Evolutionary conservation across 2,797 vertebrate species (phyloP), one percentile per base, ranked within the genome.

Genomic region (Danio tinwini): DNA sequence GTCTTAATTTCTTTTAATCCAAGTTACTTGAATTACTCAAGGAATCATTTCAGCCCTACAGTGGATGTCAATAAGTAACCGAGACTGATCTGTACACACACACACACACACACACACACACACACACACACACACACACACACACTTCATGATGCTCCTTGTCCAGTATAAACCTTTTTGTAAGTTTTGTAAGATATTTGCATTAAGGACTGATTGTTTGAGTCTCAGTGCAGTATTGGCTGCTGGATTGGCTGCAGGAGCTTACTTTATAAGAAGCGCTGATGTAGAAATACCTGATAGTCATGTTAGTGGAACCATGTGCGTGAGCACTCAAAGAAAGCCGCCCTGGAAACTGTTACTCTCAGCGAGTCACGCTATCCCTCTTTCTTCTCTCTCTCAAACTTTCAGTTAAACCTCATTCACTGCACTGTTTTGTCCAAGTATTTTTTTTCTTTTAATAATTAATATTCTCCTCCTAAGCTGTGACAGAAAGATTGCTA

Each of bases 201-300:
- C 53, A 39, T 68, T 62, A 40, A 50, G 12, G 16, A 19, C 52
- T 64, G 5, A 62, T 55, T 71, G 10, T 81, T 61, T 12, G 13
- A 50, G 16, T 45, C 64, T n/a, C 53, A 44, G 16, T 10, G 11
- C 47, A 82, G 59, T 65, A 7, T 17, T 17, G 40, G 53, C 13
- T 74, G 39, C 59, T 73, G 58, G 44, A 81, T 13, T 19, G 40
- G 49, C 67, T 62, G 45, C 37, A 52, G 40, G 49, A 76, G 49
- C 53, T 62, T 42, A 39, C 62, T 76, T 76, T 42, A 61, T 47
- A 74, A 75, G 62, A 61, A 78, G 37, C 39, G 49, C 61, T 67
- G 53, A 73, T 40, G 58, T 67, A 65, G 52, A 70, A 81, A 71
- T 76, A 76, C 80, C 67, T 71, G 74, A 76, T 76, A 64, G 39